phyloP scores from a whole-genome alignment of 2,888 invertebrate species.

The Baronia brevicornis region DNA sequence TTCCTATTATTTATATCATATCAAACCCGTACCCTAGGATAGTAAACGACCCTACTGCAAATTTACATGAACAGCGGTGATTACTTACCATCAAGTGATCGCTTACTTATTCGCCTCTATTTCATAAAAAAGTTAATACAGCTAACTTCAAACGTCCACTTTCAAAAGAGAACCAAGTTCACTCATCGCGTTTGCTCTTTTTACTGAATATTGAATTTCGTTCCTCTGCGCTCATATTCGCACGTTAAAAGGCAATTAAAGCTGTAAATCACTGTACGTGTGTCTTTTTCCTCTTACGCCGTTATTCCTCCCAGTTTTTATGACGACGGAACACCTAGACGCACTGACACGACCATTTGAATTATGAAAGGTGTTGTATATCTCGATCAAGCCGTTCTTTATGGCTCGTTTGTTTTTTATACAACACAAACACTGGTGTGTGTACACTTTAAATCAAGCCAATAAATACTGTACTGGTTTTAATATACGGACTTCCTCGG shows the following conservation, averaged over 20 bases:
- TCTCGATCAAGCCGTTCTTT: constrained; percentile 54
- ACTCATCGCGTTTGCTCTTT: constrained; percentile 47
- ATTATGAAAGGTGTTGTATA: constrained; percentile 68
- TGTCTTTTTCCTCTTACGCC: constrained; percentile 41
- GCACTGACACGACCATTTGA: constrained; percentile 59
- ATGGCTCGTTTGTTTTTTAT: constrained; percentile 54
- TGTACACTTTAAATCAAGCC: constrained; percentile 52
- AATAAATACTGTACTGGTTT: constrained; percentile 33
- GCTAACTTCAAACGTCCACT: constrained; percentile 8
- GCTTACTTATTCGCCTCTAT: too few species aligned
- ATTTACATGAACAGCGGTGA: too few species aligned
- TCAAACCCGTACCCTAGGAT: too few species aligned
- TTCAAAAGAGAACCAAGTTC: too few species aligned
- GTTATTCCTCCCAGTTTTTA: constrained; percentile 45
- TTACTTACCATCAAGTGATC: too few species aligned
- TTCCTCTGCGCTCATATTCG: constrained; percentile 37
- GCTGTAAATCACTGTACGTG: constrained; percentile 60
- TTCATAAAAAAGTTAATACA: too few species aligned
- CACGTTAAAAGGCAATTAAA: constrained; percentile 63
- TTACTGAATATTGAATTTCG: constrained; percentile 64
- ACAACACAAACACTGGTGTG: constrained; percentile 45
- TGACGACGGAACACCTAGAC: constrained; percentile 35
- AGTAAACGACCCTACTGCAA: too few species aligned
- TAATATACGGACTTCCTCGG: constrained; percentile 52
- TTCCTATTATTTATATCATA: too few species aligned